Base-by-base conservation (phyloP, 2,888 invertebrate species). In the Luffia ferchaultella region DNA sequence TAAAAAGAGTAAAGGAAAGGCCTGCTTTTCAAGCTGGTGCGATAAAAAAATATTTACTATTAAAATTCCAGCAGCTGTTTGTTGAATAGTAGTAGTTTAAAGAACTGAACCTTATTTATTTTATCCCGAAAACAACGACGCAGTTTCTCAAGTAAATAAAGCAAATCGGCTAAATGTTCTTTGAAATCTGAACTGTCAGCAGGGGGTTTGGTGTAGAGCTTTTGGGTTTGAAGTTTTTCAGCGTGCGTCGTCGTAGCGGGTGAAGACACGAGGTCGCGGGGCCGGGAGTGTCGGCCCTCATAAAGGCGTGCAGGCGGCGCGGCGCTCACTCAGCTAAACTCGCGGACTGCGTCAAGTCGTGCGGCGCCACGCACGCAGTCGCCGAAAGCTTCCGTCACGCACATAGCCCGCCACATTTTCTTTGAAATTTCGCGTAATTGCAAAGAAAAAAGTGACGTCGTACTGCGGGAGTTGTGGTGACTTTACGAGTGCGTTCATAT, bases 391-490 rank as follows among this genome's bases (percentile, higher is more conserved):
- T 64, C 63, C 65, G 64, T 62, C 63, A 30, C 30, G 30, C 30
- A 30, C 12, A 3, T 3, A 7, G 30, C 12, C 5, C 30, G 30
- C 30, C 72, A 70, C 73, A 70, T 79, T 80, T 80, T 80, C 82
- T 83, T 83, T 83, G 82, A 83, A 75, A 83, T 42, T 82, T 79
- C 75, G 73, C 60, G 72, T 56, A 76, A 75, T 73, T 83, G 80
- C 82, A 83, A 83, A 83, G 82, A 80, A 75, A 78, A 67, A 72
- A 76, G 79, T 76, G 76, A 71, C 16, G 30, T 18, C 15, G 65
- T 58, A 56, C 59, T 65, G 73, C 71, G 74, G 65, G 64, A 72
- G 63, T 62, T 65, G n/a, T 45, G 67, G 78, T 79, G 78, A 73
- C 70, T 65, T 62, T 61, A 68, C 19, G 61, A 69, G 80, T 78